Evolutionary conservation across 2,888 invertebrate genomes (phyloP).

Genomic region (Oegoconia quadripuncta): DNA sequence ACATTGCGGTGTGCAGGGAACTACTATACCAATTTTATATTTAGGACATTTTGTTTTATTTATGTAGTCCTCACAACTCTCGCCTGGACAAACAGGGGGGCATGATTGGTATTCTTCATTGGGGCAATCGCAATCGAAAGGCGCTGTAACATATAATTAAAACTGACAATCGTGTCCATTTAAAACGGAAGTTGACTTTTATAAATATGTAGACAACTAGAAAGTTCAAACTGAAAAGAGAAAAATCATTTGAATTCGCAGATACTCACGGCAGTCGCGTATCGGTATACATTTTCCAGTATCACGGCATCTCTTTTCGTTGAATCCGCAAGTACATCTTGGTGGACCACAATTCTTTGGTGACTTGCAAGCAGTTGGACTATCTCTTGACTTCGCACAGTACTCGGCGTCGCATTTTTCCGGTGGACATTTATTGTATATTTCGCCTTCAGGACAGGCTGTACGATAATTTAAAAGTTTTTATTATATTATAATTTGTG

Average conservation of each 20-base stretch:
- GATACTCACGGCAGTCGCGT: slow-evolving; percentile 19
- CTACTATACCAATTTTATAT: slow-evolving; percentile 8
- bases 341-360: slow-evolving; percentile 20
- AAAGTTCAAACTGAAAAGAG: no score
- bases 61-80: slow-evolving; percentile 17
- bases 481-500: neutral
- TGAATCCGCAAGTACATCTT: slow-evolving; percentile 25
- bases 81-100: slow-evolving; percentile 16
- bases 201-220: no score
- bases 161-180: no score
- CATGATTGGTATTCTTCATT: slow-evolving; percentile 20
- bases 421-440: slow-evolving; percentile 19
- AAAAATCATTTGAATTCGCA: no score
- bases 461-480: no score
- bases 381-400: slow-evolving; percentile 19
- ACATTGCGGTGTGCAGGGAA: slow-evolving; percentile 11
- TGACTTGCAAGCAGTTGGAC: slow-evolving; percentile 16
- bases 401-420: slow-evolving; percentile 22
- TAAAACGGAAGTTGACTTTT: no score
- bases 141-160: slow-evolving; percentile 13
- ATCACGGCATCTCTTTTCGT: slow-evolving; percentile 17
- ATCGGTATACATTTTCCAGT: slow-evolving; percentile 24
- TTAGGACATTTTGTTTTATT: slow-evolving; percentile 16
- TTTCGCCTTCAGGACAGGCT: slow-evolving; percentile 19
- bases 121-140: slow-evolving; percentile 15